These are phyloP conservation scores for Leucoraja erinaceus DNA, from an alignment of 2,113 vertebrate species.

Conservation along the genomic window DNA sequence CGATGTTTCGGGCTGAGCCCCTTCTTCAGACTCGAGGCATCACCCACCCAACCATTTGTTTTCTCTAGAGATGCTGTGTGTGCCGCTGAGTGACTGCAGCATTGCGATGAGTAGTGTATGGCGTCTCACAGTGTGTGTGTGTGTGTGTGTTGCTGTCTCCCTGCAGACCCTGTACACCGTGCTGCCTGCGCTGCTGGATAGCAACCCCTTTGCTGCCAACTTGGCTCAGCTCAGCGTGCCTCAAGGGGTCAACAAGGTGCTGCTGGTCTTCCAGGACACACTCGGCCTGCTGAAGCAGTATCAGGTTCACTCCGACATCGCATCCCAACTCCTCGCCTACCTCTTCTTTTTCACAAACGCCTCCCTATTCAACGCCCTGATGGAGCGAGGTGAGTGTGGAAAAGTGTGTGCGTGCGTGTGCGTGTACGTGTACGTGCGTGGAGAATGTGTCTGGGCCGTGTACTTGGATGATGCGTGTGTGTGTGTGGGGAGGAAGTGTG, in stretches of 20 bases:
- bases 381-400: slow-evolving; percentile 63
- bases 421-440: no score
- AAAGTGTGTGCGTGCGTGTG: no score
- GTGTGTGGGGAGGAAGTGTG: not conserved
- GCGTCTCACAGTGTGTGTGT: no score
- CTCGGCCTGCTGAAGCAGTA: slow-evolving; percentile 52
- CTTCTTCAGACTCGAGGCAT: no score
- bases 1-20: no score
- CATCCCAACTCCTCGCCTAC: slow-evolving; percentile 62
- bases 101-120: not conserved
- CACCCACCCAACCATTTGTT: no score
- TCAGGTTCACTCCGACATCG: slow-evolving; percentile 59
- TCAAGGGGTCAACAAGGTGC: slow-evolving; percentile 49
- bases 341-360: slow-evolving; percentile 70
- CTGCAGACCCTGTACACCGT: slow-evolving; percentile 59
- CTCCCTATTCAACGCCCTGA: slow-evolving; percentile 67
- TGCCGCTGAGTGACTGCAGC: no score
- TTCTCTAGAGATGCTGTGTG: no score
- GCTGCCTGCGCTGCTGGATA: slow-evolving; percentile 60
- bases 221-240: slow-evolving; percentile 39
- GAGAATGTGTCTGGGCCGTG: no score
- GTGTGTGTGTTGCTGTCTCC: slow-evolving; percentile 4
- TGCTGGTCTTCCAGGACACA: slow-evolving; percentile 52
- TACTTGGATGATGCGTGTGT: no score
- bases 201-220: slow-evolving; percentile 54